Evolutionary conservation across 2,888 invertebrate species (phyloP).

Genomic region (Atherix ibis): DNA sequence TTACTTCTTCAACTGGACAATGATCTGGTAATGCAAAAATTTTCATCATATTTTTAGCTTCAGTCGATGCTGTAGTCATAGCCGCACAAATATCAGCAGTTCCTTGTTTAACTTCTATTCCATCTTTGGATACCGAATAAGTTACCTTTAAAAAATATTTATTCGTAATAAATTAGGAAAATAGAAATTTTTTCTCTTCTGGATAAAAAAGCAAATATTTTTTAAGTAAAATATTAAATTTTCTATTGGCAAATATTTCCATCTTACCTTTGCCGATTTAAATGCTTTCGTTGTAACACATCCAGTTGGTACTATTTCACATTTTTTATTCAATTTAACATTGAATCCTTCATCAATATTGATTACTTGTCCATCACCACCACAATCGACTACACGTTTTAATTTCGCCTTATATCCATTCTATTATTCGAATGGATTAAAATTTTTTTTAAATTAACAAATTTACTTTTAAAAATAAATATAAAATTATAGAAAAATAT

Average conservation of each 20-base stretch:
- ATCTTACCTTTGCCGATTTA: constrained; percentile 23
- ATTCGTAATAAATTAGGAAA: background rate
- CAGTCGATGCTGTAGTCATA: constrained; percentile 12
- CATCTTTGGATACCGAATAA: constrained; percentile 31
- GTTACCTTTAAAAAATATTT: constrained; percentile 17
- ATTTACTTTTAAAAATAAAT: no score
- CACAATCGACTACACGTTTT: constrained; percentile 24
- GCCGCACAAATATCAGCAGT: constrained; percentile 30
- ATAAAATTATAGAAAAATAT: no score
- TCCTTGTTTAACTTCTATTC: constrained; percentile 30
- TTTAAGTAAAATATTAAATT: background rate
- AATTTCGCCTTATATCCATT: constrained; percentile 28
- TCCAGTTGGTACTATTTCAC: constrained; percentile 31
- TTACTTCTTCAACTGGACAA: constrained; percentile 32
- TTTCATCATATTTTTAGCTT: constrained; percentile 22
- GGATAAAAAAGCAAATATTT: no score
- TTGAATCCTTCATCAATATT: constrained; percentile 20
- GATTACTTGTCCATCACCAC: constrained; percentile 21
- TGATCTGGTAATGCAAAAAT: constrained; percentile 29
- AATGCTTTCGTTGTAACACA: constrained; percentile 32
- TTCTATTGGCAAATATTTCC: background rate
- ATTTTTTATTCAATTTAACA: constrained; percentile 29
- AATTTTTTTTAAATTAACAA: no score
- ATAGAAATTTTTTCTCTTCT: background rate
- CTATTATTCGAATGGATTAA: no score